These are phyloP conservation scores for Epinephelus moara DNA, from an alignment of 2,113 vertebrate species.

Conservation along the genomic window DNA sequence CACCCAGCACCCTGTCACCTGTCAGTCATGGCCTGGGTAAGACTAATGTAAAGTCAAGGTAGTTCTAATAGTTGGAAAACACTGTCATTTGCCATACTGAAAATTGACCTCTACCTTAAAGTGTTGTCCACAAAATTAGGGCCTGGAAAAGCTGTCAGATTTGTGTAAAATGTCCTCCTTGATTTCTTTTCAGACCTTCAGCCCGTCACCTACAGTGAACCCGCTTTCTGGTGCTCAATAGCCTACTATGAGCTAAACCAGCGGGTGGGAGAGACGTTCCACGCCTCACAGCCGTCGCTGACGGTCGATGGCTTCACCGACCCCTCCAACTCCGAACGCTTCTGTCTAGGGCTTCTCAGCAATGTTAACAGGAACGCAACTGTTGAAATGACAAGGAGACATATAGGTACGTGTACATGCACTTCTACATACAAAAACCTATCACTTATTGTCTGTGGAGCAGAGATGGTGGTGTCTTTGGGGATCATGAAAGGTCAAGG, in stretches of 20 bases:
- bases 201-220: constrained; percentile 97
- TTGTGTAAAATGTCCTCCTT: not conserved
- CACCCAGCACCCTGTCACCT: constrained; percentile 94
- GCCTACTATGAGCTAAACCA: constrained; percentile 99
- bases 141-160: not conserved
- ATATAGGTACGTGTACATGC: constrained; percentile 89
- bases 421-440: not conserved
- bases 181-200: constrained; percentile 89
- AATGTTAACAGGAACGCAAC: constrained; percentile 98
- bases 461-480: too few relatives aligned
- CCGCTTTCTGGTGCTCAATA: constrained; percentile 99
- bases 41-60: constrained; percentile 4
- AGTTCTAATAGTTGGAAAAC: not conserved
- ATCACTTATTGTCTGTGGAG: not conserved
- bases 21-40: constrained; percentile 96
- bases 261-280: constrained; percentile 98
- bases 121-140: not conserved
- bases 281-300: constrained; percentile 96
- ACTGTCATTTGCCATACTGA: not conserved
- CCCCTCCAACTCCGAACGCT: constrained; percentile 97
- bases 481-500: not conserved
- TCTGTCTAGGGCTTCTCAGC: constrained; percentile 96
- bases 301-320: constrained; percentile 98
- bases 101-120: not conserved
- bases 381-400: constrained; percentile 98